Base-by-base conservation (phyloP, 2,113 vertebrate species). In the Tiliqua scincoides region DNA sequence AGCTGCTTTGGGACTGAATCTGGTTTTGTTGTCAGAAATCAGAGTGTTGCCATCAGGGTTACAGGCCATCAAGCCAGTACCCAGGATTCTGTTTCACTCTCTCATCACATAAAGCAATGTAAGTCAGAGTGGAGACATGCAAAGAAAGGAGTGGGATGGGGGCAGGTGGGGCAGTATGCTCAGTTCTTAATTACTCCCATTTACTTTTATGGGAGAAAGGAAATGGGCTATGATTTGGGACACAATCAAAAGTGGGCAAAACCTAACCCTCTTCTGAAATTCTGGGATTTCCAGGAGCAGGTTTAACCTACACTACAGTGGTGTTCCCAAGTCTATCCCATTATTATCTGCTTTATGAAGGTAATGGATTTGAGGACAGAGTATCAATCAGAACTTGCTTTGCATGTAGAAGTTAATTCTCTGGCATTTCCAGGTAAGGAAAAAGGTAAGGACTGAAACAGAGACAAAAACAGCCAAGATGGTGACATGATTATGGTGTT, bases 1-100 rank as follows among this genome's bases (percentile, higher is more conserved):
- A 65, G 7, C 11, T 71, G 65, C 12, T 43, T 74, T 80, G 73
- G 1, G 23, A 15, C 20, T 75, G 30, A 6, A 23, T 6, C 9
- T 20, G 7, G 32, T 32, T 7, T 3, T 62, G 67, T 48, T 75
- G 23, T 71, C 1, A 8, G n/a, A 84, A 81, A 87, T 63, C 65
- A 62, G 59, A 17, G 2, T 7, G 35, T 3, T 4, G 1, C 5
- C 12, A 82, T 1, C 43, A 37, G 35, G 0, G 0, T 3, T 86
- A 79, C 14, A 65, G 9, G 12, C 17, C 54, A 25, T 10, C 15
- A 23, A 84, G 32, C 40, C 59, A 43, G 37, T 40, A 43, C 25
- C 7, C 65, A 70, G n/a, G n/a, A 30, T 68, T 32, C n/a, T 68
- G 27, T 68, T 12, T 8, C n/a, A 68, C 32, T 32, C 3, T 70